These are phyloP conservation scores for Acleris holmiana DNA, from an alignment of 2,888 invertebrate species.

Conservation along the genomic window DNA sequence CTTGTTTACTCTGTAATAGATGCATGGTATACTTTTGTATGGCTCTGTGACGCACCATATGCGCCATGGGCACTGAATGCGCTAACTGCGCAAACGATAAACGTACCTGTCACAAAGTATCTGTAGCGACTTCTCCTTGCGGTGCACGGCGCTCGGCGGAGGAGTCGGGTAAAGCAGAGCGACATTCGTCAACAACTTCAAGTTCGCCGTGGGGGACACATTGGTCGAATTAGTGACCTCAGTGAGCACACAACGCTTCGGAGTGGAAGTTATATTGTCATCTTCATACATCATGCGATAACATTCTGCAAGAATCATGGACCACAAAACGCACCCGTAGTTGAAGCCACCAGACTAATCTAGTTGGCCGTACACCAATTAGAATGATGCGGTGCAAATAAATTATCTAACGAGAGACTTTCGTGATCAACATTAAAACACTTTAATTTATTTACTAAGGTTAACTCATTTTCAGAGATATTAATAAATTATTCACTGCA, in stretches of 20 bases:
- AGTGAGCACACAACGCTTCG: constrained; percentile 81
- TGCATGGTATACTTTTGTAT: too few relatives aligned
- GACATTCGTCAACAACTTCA: constrained; percentile 87
- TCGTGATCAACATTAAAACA: constrained; percentile 15
- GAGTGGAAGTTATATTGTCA: constrained; percentile 80
- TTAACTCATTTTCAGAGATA: constrained; percentile 37
- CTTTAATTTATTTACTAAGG: constrained; percentile 15
- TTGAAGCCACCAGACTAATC: constrained; percentile 65
- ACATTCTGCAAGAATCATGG: constrained; percentile 75
- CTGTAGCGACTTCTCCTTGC: constrained; percentile 86
- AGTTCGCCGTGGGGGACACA: constrained; percentile 87
- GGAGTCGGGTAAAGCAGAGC: constrained; percentile 83
- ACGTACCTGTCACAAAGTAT: constrained; percentile 85
- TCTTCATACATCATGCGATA: constrained; percentile 81
- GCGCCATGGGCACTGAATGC: too few relatives aligned
- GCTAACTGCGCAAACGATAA: too few relatives aligned
- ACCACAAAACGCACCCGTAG: constrained; percentile 75
- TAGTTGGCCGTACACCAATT: constrained; percentile 60
- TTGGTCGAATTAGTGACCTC: constrained; percentile 83
- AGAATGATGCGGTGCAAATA: constrained; percentile 40
- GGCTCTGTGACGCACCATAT: too few relatives aligned
- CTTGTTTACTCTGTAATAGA: too few relatives aligned
- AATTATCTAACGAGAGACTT: constrained; percentile 27
- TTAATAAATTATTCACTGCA: constrained; percentile 45
- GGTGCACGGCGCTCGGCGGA: constrained; percentile 76